Evolutionary conservation across 2,797 vertebrate species (phyloP).

Genomic region (Falco biarmicus): DNA sequence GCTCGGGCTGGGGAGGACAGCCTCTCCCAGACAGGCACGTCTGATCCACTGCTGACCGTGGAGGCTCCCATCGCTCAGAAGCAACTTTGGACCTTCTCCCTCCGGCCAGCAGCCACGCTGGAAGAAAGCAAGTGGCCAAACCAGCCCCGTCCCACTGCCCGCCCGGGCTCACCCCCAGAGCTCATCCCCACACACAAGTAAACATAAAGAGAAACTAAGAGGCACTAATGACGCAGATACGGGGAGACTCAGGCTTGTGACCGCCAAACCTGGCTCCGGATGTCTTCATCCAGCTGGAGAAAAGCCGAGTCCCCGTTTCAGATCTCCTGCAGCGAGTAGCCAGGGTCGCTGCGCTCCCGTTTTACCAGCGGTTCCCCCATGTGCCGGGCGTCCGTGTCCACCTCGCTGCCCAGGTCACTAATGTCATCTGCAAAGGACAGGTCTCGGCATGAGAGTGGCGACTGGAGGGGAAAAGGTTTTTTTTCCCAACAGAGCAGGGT

Average conservation of each 20-base stretch:
- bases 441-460: not conserved
- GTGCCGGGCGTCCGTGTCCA: conserved; percentile 71
- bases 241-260: not conserved
- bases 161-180: not conserved
- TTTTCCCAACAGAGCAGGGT: not conserved
- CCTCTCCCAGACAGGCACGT: not conserved
- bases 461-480: rapidly evolving
- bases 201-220: conserved; percentile 59
- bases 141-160: not conserved
- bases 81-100: not conserved
- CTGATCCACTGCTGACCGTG: not conserved
- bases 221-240: conserved; percentile 51
- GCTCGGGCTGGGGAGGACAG: not conserved
- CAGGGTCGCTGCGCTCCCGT: conserved; percentile 89
- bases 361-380: conserved; percentile 90
- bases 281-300: not conserved
- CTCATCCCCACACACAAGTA: conserved; percentile 33
- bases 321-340: conserved; percentile 91
- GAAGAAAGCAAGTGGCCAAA: not conserved
- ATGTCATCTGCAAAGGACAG: conserved; percentile 84
- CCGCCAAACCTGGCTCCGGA: not conserved
- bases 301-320: conserved; percentile 7
- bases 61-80: not conserved
- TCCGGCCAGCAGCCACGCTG: not conserved
- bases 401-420: conserved; percentile 82